Evolutionary conservation across 1,140 invertebrate species (phyloP).

Genomic region (Lordiphosa stackelbergi): DNA sequence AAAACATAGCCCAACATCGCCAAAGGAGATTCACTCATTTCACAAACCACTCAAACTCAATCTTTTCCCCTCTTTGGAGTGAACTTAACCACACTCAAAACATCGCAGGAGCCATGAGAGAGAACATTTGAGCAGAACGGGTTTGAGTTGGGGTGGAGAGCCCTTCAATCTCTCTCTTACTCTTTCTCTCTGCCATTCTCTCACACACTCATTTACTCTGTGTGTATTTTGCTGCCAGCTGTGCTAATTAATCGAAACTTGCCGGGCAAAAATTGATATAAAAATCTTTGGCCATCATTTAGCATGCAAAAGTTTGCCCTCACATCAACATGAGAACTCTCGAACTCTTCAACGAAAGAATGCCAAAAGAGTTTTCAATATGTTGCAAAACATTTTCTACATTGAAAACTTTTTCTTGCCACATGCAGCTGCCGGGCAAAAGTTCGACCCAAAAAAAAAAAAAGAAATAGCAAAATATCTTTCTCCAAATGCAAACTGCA

Average conservation of each 20-base stretch:
- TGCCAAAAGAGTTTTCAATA: slow-evolving; percentile 60
- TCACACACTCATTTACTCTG: not conserved
- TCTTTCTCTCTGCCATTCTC: not conserved
- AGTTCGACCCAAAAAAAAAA: slow-evolving; percentile 28
- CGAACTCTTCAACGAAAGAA: slow-evolving; percentile 29
- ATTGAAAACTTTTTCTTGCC: slow-evolving; percentile 53
- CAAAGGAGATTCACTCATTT: slow-evolving; percentile 28
- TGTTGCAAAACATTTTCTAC: slow-evolving; percentile 62
- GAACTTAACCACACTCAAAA: slow-evolving; percentile 5
- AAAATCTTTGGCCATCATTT: slow-evolving; percentile 4
- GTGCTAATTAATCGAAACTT: slow-evolving; percentile 62
- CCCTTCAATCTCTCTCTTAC: not conserved
- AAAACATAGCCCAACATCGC: not conserved
- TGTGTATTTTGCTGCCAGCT: slow-evolving; percentile 23
- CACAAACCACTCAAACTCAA: slow-evolving; percentile 22
- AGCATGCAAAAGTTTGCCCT: slow-evolving; percentile 11
- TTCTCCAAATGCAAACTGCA: slow-evolving; percentile 56
- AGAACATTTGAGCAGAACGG: not conserved
- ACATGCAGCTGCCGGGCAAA: slow-evolving; percentile 61
- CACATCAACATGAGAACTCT: too few relatives aligned
- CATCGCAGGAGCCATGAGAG: slow-evolving; percentile 2
- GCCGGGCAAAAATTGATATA: slow-evolving; percentile 33
- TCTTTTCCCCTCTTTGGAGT: slow-evolving; percentile 8
- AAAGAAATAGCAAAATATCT: slow-evolving; percentile 40
- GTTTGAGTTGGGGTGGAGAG: slow-evolving; percentile 8